These are phyloP conservation scores for Protosalanx chinensis DNA, from an alignment of 2,797 vertebrate genomes.

Conservation along the genomic window DNA sequence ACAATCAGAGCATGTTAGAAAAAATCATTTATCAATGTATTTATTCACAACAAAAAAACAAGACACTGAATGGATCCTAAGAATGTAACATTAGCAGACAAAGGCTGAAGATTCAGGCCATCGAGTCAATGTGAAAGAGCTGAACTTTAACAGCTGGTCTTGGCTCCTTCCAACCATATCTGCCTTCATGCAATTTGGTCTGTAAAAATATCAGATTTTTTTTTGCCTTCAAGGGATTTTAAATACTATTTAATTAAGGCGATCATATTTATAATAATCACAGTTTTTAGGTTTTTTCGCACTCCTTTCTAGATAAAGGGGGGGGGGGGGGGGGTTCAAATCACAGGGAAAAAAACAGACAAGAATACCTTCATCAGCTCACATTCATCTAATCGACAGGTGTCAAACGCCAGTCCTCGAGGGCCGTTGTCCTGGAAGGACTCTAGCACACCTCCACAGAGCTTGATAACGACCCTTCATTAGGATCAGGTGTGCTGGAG, in stretches of 20 bases:
- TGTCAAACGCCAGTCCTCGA: too few species aligned
- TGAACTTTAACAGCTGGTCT: conserved; percentile 45
- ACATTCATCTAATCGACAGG: too few species aligned
- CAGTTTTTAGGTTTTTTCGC: conserved; percentile 8
- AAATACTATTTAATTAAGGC: background rate
- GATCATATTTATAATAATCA: background rate
- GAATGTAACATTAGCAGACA: conserved; percentile 35
- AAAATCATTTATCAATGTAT: conserved; percentile 38
- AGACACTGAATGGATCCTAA: conserved; percentile 34
- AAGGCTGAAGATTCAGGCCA: conserved; percentile 39
- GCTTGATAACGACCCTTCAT: too few species aligned
- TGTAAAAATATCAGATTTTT: background rate
- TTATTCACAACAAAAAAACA: conserved; percentile 54
- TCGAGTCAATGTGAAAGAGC: conserved; percentile 38
- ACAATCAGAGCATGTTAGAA: conserved; percentile 26
- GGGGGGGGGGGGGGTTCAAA: too few species aligned
- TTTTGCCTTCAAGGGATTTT: background rate
- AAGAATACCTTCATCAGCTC: too few species aligned
- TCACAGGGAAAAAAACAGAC: too few species aligned
- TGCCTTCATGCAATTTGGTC: conserved; percentile 4
- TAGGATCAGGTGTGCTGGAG: too few species aligned
- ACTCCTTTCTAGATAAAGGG: background rate
- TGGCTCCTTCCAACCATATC: conserved; percentile 1
- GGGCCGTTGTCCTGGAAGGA: too few species aligned
- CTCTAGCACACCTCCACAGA: too few species aligned